These are phyloP conservation scores for Antechinus flavipes DNA, from an alignment of 2,113 vertebrate species.

Conservation along the genomic window DNA sequence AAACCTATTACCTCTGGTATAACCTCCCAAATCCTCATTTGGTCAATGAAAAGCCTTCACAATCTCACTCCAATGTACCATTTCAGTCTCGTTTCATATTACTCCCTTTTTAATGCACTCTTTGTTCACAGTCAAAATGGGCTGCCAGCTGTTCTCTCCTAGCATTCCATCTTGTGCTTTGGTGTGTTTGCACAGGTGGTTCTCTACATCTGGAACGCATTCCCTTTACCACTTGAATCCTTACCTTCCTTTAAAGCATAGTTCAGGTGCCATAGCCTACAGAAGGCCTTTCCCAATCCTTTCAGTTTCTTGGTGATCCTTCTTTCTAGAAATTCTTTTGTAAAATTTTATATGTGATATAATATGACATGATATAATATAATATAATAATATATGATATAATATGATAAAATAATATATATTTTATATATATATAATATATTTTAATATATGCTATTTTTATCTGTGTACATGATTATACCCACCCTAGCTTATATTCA, in stretches of 20 bases:
- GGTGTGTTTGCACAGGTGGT: neutral
- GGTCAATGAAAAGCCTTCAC: neutral
- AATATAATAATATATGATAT: no score
- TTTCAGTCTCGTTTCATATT: neutral
- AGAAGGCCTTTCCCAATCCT: neutral
- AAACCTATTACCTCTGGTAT: neutral
- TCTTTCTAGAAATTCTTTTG: neutral
- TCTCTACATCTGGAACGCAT: neutral
- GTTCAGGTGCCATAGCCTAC: neutral
- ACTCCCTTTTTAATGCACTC: neutral
- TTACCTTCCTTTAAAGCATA: neutral
- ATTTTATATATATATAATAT: no score
- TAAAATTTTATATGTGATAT: neutral
- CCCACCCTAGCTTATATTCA: neutral
- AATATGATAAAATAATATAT: no score
- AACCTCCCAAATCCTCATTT: neutral
- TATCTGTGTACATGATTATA: neutral
- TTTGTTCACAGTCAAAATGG: constrained; percentile 2
- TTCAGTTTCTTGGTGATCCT: neutral
- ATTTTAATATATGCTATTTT: neutral
- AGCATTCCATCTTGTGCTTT: neutral
- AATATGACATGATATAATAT: no score
- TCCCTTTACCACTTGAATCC: neutral
- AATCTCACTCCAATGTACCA: neutral
- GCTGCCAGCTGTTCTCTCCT: constrained; percentile 3